Percentiles rank a stretch among this genome's conserved stretches.
Evolutionary conservation across 2,113 vertebrate species (phyloP).

Genomic region (Strix uralensis): DNA sequence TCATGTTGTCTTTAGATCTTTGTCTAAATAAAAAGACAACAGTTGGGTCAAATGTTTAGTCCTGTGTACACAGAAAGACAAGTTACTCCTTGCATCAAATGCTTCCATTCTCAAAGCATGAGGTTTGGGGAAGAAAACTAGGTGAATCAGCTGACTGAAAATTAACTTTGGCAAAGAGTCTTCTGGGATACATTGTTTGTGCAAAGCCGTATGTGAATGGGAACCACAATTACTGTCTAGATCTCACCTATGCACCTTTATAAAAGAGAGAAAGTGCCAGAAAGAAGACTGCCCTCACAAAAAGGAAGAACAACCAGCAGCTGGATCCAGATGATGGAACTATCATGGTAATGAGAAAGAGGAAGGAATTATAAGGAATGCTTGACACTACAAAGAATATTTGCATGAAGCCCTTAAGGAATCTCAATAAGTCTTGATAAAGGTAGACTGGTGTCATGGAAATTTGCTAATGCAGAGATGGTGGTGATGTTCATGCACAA

Average conservation of each 20-base stretch:
- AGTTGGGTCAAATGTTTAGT: neutral
- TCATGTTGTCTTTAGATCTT: neutral
- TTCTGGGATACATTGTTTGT: neutral
- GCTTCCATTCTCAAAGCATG: neutral
- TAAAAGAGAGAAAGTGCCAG: neutral
- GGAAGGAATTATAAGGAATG: neutral
- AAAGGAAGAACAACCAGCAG: neutral
- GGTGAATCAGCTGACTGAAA: neutral
- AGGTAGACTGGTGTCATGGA: neutral
- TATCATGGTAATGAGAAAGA: neutral
- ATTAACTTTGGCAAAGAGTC: neutral
- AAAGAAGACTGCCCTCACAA: neutral
- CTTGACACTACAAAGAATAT: neutral
- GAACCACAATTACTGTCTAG: neutral
- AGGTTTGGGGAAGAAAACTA: neutral
- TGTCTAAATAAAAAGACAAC: neutral
- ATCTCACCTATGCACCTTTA: neutral
- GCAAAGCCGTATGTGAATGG: neutral
- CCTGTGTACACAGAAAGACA: neutral
- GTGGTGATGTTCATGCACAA: rapidly evolving
- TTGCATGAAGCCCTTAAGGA: neutral
- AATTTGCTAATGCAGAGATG: neutral
- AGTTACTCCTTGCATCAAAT: neutral
- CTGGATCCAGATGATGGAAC: neutral
- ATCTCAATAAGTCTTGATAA: neutral